Percentiles rank a stretch among this genome's conserved stretches.
Conservation (phyloP, 2,888 invertebrate genomes). For the Liposcelis brunnea region DNA sequence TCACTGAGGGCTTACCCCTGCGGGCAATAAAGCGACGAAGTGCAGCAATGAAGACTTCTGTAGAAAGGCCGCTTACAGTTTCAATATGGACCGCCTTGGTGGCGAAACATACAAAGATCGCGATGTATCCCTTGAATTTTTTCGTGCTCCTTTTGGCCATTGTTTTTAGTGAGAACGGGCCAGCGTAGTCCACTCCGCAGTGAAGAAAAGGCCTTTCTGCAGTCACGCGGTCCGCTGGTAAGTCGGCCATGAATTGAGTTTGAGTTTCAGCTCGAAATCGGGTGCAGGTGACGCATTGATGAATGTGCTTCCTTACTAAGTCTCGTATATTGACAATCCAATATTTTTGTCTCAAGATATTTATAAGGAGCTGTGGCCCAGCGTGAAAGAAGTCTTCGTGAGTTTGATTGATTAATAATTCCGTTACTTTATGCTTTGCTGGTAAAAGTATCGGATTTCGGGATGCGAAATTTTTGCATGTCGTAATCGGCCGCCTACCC, state of each 20-base stretch:
- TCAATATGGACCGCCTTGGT: slow-evolving; percentile 21
- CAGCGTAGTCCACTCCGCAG: slow-evolving; percentile 16
- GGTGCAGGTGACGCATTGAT: slow-evolving; percentile 13
- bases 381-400: slow-evolving; percentile 4
- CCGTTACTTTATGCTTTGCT: slow-evolving; percentile 8
- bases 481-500: background rate
- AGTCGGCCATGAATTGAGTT: slow-evolving; percentile 14
- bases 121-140: slow-evolving; percentile 17
- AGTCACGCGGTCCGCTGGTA: slow-evolving; percentile 12
- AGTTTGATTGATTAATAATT: slow-evolving; percentile 9
- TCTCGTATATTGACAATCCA: slow-evolving; percentile 20
- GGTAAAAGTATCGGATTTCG: slow-evolving; percentile 12
- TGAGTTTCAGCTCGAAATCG: slow-evolving; percentile 5
- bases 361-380: background rate
- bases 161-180: slow-evolving; percentile 16
- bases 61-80: slow-evolving; percentile 18
- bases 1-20: slow-evolving; percentile 17
- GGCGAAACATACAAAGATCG: slow-evolving; percentile 19
- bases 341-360: slow-evolving; percentile 24
- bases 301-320: slow-evolving; percentile 8
- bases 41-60: slow-evolving; percentile 19
- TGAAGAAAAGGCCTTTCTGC: slow-evolving; percentile 10
- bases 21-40: slow-evolving; percentile 19
- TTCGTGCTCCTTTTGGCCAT: slow-evolving; percentile 12
- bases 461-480: background rate